phyloP scores from a whole-genome alignment of 2,888 invertebrate genomes.

The Trachelus stipa region DNA sequence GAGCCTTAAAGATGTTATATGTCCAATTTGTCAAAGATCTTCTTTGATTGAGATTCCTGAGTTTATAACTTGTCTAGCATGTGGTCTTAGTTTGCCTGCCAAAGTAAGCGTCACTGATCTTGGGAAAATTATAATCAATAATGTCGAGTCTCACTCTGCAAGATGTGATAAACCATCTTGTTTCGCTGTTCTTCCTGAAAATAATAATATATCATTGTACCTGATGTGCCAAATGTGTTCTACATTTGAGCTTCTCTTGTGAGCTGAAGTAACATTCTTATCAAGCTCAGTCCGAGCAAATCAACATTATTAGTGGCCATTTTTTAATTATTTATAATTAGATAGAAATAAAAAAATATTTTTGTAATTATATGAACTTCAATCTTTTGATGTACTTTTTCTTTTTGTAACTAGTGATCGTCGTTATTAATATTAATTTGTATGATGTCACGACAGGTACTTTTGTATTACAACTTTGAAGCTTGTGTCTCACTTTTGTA shows the following conservation, averaged over 20 bases:
- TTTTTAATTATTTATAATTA: background rate
- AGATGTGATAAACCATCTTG: constrained; percentile 43
- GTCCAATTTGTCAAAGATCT: constrained; percentile 62
- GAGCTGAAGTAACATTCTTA: constrained; percentile 11
- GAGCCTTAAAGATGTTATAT: constrained; percentile 52
- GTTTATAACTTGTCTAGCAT: constrained; percentile 49
- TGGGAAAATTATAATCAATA: constrained; percentile 43
- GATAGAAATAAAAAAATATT: background rate
- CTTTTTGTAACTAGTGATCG: background rate
- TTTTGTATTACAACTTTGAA: background rate
- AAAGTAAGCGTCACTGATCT: constrained; percentile 41
- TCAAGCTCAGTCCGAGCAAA: background rate
- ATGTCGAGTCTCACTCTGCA: constrained; percentile 47
- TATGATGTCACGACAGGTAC: background rate
- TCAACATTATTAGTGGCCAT: background rate
- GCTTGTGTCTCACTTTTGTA: background rate
- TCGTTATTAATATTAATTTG: too few species aligned
- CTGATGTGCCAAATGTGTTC: constrained; percentile 55
- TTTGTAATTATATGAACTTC: background rate
- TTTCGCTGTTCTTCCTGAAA: constrained; percentile 53
- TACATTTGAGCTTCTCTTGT: constrained; percentile 39
- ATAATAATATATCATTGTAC: constrained; percentile 44
- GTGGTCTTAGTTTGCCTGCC: constrained; percentile 48
- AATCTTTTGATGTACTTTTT: constrained; percentile 7
- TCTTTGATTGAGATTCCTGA: constrained; percentile 37